Base-by-base conservation (phyloP, 2,113 vertebrate species). In the Scortum barcoo region DNA sequence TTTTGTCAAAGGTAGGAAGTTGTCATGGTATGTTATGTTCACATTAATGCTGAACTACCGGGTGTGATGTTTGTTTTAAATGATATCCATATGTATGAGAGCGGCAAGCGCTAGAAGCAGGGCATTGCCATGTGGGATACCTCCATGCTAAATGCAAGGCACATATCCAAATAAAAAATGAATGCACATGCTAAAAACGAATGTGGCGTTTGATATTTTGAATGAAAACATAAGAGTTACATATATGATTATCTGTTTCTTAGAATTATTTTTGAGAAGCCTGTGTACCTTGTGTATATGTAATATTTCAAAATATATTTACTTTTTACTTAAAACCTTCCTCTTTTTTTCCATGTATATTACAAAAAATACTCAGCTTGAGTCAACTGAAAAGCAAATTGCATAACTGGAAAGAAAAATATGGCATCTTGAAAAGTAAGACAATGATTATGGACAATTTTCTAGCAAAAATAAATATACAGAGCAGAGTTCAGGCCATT, bases 251-350 rank as follows among this genome's bases (percentile, higher is more conserved):
- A 28, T n/a, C 33, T 4, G 8, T n/a, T 67, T 68, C 53, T n/a
- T 8, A 20, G n/a, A 67, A 28, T 40, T 1, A 19, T 7, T 22
- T 33, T 44, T 40, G 7, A 3, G 17, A 1, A 74, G 22, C 36
- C 53, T 53, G 16, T 51, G 7, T 19, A 66, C 16, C 9, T n/a
- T 40, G 16, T 63, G 24, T 61, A 33, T 26, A 78, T 78, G 62
- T 48, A 42, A 71, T 17, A 44, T 30, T 38, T 53, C 33, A 8
- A 71, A 71, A 80, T 65, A 53, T 81, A 22, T 61, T 53, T 46
- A 38, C 3, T 72, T 78, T 22, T 38, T n/a, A n/a, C 28, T 62
- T n/a, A n/a, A n/a, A n/a, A n/a, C 36, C 5, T 36, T 61, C 36
- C 16, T 38, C 12, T 51, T 26, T 28, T 60, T n/a, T 2, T 10